These are phyloP conservation scores for Melanogrammus aeglefinus DNA, from an alignment of 2,797 vertebrate species.

Conservation along the genomic window DNA sequence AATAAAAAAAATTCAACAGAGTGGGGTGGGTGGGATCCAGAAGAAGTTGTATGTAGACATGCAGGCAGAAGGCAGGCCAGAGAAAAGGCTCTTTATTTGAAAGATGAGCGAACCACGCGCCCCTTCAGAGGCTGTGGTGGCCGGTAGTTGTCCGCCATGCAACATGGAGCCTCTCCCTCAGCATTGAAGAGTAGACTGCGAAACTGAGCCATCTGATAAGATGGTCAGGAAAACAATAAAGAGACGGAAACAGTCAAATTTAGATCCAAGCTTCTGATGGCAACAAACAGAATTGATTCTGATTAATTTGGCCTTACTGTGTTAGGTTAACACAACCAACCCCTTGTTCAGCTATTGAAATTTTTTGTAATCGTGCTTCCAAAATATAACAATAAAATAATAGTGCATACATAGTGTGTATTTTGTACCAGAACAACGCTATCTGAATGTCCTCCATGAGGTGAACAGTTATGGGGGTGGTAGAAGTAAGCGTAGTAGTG, in stretches of 20 bases:
- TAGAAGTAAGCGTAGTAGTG: background rate
- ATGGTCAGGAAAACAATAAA: background rate
- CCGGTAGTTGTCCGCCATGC: too few relatives aligned
- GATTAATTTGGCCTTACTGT: background rate
- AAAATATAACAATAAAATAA: background rate
- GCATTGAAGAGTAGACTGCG: constrained; percentile 78
- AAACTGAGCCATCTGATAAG: constrained; percentile 82
- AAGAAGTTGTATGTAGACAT: background rate
- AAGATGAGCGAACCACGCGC: constrained; percentile 83
- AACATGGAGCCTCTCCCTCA: constrained; percentile 74
- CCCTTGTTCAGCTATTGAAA: background rate
- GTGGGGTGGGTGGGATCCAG: background rate
- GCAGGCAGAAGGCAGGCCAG: background rate
- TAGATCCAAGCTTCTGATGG: background rate
- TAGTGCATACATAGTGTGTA: background rate
- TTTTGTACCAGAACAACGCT: background rate
- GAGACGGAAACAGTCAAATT: background rate
- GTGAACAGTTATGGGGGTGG: background rate
- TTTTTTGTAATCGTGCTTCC: background rate
- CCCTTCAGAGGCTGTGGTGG: constrained; percentile 87
- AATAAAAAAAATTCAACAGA: background rate
- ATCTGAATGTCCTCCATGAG: background rate
- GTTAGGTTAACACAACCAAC: background rate
- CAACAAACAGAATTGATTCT: background rate
- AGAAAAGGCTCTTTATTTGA: constrained; percentile 69